phyloP scores from a whole-genome alignment of 2,888 invertebrate species.

The Drosophila suboccidentalis region DNA sequence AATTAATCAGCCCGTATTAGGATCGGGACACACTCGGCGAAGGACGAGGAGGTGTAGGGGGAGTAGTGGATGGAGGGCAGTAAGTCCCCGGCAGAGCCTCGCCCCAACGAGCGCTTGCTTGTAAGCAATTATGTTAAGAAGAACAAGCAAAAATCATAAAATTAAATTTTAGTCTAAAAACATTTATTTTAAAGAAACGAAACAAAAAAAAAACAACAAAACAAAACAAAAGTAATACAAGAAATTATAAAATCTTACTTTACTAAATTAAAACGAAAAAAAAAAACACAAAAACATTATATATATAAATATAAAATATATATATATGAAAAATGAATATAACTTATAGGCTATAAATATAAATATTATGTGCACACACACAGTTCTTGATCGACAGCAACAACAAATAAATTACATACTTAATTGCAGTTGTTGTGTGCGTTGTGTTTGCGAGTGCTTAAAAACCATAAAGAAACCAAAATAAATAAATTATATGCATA shows the following conservation, averaged over 20 bases:
- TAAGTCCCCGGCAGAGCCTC: constrained; percentile 4
- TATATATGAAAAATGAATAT: constrained; percentile 53
- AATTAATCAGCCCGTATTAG: constrained; percentile 13
- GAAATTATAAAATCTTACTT: constrained; percentile 76
- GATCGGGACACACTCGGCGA: constrained; percentile 18
- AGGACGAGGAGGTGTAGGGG: background rate
- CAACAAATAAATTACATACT: constrained; percentile 19
- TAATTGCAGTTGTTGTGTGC: constrained; percentile 43
- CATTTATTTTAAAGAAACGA: constrained; percentile 64
- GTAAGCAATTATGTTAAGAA: constrained; percentile 46
- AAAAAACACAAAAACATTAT: constrained; percentile 44
- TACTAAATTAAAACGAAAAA: constrained; percentile 72
- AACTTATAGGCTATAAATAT: constrained; percentile 40
- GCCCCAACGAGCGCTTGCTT: constrained; percentile 37
- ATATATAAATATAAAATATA: constrained; percentile 48
- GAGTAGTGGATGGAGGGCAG: background rate
- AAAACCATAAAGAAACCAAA: constrained; percentile 70
- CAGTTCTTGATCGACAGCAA: constrained; percentile 35
- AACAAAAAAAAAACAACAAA: no score
- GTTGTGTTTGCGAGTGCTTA: constrained; percentile 49
- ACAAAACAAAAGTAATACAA: constrained; percentile 57
- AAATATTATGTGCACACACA: constrained; percentile 45
- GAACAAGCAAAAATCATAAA: constrained; percentile 58
- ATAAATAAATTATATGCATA: constrained; percentile 48
- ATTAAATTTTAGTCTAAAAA: constrained; percentile 69